Evolutionary conservation across 2,888 invertebrate species (phyloP).

Genomic region (Caenorhabditis sulstoni): DNA sequence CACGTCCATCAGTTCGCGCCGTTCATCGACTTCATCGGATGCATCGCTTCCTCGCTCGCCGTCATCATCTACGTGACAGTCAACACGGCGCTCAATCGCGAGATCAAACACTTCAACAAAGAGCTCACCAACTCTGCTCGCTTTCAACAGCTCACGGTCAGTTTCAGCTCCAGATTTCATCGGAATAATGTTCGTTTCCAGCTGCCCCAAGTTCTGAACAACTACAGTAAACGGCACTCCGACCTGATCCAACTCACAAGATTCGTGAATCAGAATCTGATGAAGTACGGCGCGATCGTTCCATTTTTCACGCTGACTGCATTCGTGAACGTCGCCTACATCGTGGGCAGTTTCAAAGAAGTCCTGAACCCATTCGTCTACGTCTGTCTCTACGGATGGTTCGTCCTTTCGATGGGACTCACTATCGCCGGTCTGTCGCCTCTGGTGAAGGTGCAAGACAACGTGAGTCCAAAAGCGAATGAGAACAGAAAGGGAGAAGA

Average conservation of each 20-base stretch:
- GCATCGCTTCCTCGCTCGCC: constrained; percentile 42
- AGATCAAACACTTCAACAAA: constrained; percentile 60
- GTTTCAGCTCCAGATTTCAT: not conserved
- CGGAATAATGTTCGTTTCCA: constrained; percentile 18
- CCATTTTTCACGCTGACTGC: constrained; percentile 44
- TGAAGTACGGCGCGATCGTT: constrained; percentile 38
- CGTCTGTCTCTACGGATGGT: constrained; percentile 29
- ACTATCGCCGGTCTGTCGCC: constrained; percentile 32
- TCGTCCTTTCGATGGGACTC: constrained; percentile 25
- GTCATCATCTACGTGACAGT: constrained; percentile 50
- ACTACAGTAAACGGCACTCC: constrained; percentile 61
- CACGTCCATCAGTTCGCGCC: constrained; percentile 40
- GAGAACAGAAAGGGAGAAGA: too few species aligned
- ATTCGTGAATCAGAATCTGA: constrained; percentile 39
- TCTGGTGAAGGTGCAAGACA: constrained; percentile 41
- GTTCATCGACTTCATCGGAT: constrained; percentile 53
- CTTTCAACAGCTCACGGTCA: constrained; percentile 55
- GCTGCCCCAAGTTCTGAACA: constrained; percentile 52
- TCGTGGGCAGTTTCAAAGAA: constrained; percentile 37
- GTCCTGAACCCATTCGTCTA: constrained; percentile 14
- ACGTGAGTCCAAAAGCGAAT: constrained; percentile 29
- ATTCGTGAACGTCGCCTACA: constrained; percentile 38
- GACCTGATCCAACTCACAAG: constrained; percentile 52
- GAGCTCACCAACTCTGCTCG: constrained; percentile 53
- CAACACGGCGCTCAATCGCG: constrained; percentile 43